These are phyloP conservation scores for Silurus glanis DNA, from an alignment of 2,113 vertebrate genomes.

Conservation along the genomic window DNA sequence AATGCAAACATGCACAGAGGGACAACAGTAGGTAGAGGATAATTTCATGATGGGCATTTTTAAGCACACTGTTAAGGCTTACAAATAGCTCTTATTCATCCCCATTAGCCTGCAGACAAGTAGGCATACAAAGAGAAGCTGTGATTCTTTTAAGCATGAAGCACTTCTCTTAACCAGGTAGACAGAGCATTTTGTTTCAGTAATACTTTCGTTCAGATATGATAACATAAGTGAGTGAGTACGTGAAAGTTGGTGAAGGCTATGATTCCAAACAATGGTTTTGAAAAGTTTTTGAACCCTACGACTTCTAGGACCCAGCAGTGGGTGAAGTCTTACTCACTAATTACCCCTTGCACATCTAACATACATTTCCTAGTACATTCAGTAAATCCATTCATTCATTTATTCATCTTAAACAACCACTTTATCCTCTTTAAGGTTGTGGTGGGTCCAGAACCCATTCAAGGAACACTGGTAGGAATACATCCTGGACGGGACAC, in stretches of 20 bases:
- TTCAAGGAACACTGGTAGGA: not conserved
- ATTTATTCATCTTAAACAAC: not conserved
- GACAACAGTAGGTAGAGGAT: constrained; percentile 54
- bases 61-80: constrained; percentile 67
- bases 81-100: constrained; percentile 74
- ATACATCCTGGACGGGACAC: not conserved
- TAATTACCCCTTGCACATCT: not conserved
- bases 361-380: not conserved
- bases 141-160: constrained; percentile 43
- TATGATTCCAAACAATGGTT: constrained; percentile 4
- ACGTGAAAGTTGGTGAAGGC: not conserved
- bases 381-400: not conserved
- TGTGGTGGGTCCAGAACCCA: not conserved
- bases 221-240: not conserved
- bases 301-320: not conserved
- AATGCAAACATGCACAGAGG: not conserved
- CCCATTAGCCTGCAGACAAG: constrained; percentile 64
- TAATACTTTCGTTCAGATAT: not conserved
- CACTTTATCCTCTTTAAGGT: not conserved
- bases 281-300: not conserved
- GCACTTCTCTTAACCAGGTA: constrained; percentile 41
- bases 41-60: constrained; percentile 71
- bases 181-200: not conserved
- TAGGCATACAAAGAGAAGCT: constrained; percentile 50
- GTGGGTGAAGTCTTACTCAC: not conserved